Conservation (phyloP, 2,113 vertebrate genomes). For the Ochotona curzoniae region DNA sequence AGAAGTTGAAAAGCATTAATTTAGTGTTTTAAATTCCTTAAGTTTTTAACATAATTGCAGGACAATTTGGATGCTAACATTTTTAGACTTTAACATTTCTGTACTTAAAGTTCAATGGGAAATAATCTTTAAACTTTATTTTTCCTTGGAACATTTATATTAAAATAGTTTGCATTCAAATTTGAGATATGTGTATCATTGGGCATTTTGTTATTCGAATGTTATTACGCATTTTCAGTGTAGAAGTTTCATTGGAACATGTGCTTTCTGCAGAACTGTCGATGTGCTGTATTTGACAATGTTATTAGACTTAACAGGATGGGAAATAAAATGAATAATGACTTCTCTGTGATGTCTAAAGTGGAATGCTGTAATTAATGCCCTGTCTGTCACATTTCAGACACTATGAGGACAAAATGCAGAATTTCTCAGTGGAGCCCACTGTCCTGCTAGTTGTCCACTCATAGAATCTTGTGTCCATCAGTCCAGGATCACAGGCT, state of each 20-base stretch:
- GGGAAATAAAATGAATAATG: neutral
- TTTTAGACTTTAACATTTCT: neutral
- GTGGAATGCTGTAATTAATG: neutral
- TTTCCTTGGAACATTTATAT: constrained; percentile 49
- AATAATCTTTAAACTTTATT: constrained; percentile 41
- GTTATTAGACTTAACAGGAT: neutral
- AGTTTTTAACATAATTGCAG: neutral
- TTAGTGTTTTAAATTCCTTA: neutral
- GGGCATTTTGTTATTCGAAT: constrained; percentile 8
- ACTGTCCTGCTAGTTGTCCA: neutral
- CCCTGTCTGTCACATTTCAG: neutral
- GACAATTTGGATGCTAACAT: neutral
- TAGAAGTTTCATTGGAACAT: neutral
- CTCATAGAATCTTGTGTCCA: too few species aligned
- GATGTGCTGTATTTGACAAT: neutral
- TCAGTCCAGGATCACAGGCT: fast-evolving
- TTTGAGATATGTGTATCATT: neutral
- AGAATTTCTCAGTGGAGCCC: fast-evolving
- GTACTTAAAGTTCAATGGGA: neutral
- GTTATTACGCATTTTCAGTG: neutral
- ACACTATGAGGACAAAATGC: neutral
- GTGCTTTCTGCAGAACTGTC: neutral
- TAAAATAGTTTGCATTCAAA: constrained; percentile 28
- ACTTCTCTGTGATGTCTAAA: neutral
- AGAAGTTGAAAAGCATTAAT: neutral